Evolutionary conservation across 2,888 invertebrate genomes (phyloP).

Genomic region (Eumerus sabulonum): DNA sequence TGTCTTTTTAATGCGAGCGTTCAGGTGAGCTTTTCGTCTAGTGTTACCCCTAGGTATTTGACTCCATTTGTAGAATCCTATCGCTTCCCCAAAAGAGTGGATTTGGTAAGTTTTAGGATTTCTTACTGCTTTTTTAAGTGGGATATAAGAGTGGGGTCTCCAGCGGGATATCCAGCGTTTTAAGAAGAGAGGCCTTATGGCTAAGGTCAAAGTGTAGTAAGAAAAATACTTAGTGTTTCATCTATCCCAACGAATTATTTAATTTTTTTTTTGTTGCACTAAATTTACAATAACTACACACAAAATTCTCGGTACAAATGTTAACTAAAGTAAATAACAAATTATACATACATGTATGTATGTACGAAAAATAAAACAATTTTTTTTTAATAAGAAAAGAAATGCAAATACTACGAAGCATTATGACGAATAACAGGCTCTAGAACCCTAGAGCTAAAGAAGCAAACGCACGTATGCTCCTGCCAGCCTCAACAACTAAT

Average conservation of each 20-base stretch:
- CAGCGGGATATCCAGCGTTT: no score
- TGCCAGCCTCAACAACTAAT: slow-evolving; percentile 49
- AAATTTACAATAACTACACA: no score
- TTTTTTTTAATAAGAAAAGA: slow-evolving; percentile 6
- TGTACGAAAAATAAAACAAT: slow-evolving; percentile 7
- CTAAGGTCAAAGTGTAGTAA: no score
- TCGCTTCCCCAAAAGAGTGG: no score
- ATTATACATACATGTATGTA: slow-evolving; percentile 22
- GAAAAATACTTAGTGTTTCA: neutral
- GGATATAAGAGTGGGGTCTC: no score
- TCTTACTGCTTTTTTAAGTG: no score
- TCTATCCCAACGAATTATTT: neutral
- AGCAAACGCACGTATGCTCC: slow-evolving; percentile 22
- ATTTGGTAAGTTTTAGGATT: no score
- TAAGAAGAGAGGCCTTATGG: no score
- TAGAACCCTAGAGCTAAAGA: slow-evolving; percentile 18
- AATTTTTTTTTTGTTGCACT: neutral
- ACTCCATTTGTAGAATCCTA: no score
- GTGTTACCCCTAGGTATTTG: no score
- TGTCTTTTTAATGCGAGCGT: no score
- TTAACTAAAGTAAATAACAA: slow-evolving; percentile 51
- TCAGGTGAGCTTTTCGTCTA: no score
- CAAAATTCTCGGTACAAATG: slow-evolving; percentile 24
- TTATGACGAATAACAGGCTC: slow-evolving; percentile 28
- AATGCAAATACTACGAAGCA: slow-evolving; percentile 27